Base-by-base conservation (phyloP, 2,113 vertebrate species). In the Xyrauchen texanus region DNA sequence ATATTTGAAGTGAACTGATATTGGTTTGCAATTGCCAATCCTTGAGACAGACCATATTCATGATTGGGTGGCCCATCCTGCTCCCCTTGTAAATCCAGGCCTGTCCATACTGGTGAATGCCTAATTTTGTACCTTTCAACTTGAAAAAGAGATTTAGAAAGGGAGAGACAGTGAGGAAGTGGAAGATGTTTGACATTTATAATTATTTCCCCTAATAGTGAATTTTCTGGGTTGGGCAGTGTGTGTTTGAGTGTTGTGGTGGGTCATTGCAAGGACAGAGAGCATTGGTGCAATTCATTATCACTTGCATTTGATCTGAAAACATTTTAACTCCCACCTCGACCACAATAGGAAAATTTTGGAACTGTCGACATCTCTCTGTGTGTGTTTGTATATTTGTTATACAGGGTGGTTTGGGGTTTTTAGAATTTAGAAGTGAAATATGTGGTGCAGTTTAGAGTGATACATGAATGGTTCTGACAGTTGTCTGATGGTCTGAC, bases 141-240 rank as follows among this genome's bases (percentile, higher is more conserved):
- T 74, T 63, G 72, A 74, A 63, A 63, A 57, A 86, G 71, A 88
- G 6, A 5, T n/a, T 6, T 58, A 69, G 83, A 85, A 88, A 89
- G 85, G 85, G 86, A 89, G 88, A 86, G 86, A 84, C 81, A 85
- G 87, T 79, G 80, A 83, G n/a, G 73, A 74, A 88, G 85, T 90
- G 88, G 87, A 89, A 86, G 88, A 51, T 86, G 85, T 90, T 87
- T 91, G 90, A 91, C 91, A 91, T 92, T 91, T 90, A 86, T 88
- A 81, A 83, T 88, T 85, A 84, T 79, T 85, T 90, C 87, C 89
- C 89, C 79, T 81, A 86, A 85, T 88, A 84, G 87, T 85, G 86
- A 89, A 90, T 92, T 87, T 91, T 87, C 91, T 86, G 69, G 79
- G 11, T 21, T 58, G 71, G 7, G 5, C 55, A 58, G 55, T 58